Evolutionary conservation across 1,140 invertebrate species (phyloP), one percentile per base, ranked within the genome.

Genomic region (Phenacoccus solenopsis): DNA sequence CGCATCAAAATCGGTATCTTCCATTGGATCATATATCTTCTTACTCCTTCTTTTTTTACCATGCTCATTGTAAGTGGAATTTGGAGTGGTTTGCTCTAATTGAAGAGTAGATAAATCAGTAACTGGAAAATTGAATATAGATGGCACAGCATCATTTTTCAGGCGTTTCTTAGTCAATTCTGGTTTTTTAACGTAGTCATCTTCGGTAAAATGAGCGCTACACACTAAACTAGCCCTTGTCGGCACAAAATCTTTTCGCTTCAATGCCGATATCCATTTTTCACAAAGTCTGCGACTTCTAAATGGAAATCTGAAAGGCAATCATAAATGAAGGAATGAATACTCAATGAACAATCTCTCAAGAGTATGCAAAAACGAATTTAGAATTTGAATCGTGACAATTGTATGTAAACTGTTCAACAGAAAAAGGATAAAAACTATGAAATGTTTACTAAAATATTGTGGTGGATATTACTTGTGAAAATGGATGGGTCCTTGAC

Each of bases 261-360:
- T 30, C 16, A 68, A 12, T 1, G 67, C 67, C 21, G 67, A 68
- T 13, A 68, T 68, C 67, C 67, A 68, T 32, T 68, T 68, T 20
- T 32, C 25, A 25, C 59, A 64, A 10, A 64, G 20, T 24, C 9
- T 20, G 9, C 25, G 22, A 27, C 59, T 64, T 64, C 59, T 20
- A 27, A 64, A 64, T 25, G 59, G 59, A 25, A 64, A 64, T 64
- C 59, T 64, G 59, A 2, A 25, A 64, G 3, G 12, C 9, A 49
- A 9, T n/a, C 30, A 13, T 13, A 32, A 32, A 32, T 32, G 30
- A 32, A 32, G 13, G 13, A 32, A 32, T 32, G 5, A 32, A 32
- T 32, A 32, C 30, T 32, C 30, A n/a, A n/a, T 9, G 16, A 49
- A 49, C 38, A 49, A 9, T 7, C 30, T 32, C 13, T 13, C 5